Conservation (phyloP, 2,797 vertebrate species). For the Phyllotis vaccarum region DNA sequence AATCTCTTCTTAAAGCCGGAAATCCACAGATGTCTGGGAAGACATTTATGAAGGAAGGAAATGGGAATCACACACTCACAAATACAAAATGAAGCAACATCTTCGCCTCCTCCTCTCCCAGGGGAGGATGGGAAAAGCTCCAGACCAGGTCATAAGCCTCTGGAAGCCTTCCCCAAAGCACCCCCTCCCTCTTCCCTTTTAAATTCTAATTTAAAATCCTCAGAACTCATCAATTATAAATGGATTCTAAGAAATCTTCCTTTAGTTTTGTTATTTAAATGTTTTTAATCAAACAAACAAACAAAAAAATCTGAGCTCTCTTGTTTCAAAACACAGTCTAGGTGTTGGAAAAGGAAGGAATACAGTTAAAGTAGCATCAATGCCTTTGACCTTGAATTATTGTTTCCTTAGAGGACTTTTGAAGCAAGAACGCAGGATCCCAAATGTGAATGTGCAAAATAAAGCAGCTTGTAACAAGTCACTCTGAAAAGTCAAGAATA, state of each 20-base stretch:
- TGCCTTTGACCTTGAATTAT: neutral
- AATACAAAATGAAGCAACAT: too few species aligned
- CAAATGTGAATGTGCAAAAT: neutral
- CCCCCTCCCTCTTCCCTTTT: too few species aligned
- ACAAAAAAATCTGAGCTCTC: neutral
- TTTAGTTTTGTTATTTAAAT: neutral
- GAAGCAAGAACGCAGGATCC: neutral
- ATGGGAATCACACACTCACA: too few species aligned
- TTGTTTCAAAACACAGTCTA: neutral
- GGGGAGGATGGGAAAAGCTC: too few species aligned
- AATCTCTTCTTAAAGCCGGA: neutral
- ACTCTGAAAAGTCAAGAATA: constrained; percentile 25
- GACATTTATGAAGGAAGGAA: too few species aligned
- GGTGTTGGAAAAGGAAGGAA: neutral
- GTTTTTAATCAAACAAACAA: neutral
- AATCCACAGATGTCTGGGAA: too few species aligned
- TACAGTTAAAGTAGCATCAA: constrained; percentile 4
- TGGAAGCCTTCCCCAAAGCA: too few species aligned
- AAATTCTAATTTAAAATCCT: neutral
- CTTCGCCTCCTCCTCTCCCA: too few species aligned
- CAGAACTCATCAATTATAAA: neutral
- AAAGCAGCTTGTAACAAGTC: neutral
- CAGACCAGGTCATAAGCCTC: too few species aligned
- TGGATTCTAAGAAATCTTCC: neutral
- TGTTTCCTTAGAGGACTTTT: neutral